Percentiles rank a stretch among this genome's conserved stretches.
These are phyloP conservation scores for Theonella swinhoei DNA, from an alignment of 37 sponge, comb jelly and placozoan species.

Conservation along the genomic window DNA sequence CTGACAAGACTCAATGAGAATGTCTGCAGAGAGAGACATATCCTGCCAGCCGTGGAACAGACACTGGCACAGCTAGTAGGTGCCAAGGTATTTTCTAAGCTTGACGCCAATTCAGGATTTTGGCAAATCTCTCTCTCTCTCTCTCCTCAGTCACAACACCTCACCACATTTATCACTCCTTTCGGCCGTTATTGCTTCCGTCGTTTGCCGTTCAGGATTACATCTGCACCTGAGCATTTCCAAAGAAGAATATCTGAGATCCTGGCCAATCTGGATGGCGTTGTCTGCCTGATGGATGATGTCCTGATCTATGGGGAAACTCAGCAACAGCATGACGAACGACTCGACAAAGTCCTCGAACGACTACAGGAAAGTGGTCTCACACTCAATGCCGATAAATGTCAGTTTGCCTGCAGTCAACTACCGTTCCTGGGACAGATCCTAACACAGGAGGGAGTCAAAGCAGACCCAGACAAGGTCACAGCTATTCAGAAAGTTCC, in stretches of 20 bases:
- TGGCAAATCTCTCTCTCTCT: slow-evolving; percentile 60
- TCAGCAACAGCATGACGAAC: slow-evolving; percentile 4
- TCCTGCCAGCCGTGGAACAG: slow-evolving; percentile 45
- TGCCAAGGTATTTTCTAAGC: slow-evolving; percentile 36
- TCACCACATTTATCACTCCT: slow-evolving; percentile 55
- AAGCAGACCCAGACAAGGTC: slow-evolving; percentile 46
- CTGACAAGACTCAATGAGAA: slow-evolving; percentile 53
- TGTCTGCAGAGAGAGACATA: slow-evolving; percentile 30
- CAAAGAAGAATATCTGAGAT: slow-evolving; percentile 28
- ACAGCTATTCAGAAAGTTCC: slow-evolving; percentile 33
- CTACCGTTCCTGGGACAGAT: slow-evolving; percentile 37
- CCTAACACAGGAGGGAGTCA: slow-evolving; percentile 24
- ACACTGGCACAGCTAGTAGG: slow-evolving; percentile 24
- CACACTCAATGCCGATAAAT: slow-evolving; percentile 20
- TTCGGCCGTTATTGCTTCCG: slow-evolving; percentile 28
- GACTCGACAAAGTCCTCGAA: slow-evolving; percentile 12
- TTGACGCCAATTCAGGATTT: slow-evolving; percentile 49
- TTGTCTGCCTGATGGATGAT: slow-evolving; percentile 45
- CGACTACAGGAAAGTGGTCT: slow-evolving; percentile 5
- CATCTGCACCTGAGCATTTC: slow-evolving; percentile 22
- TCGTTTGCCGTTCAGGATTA: slow-evolving; percentile 41
- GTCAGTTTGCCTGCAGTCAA: slow-evolving; percentile 1
- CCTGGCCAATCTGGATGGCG: slow-evolving; percentile 42
- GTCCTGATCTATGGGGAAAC: slow-evolving; percentile 29
- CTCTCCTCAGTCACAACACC: slow-evolving; percentile 10